A percentile compares a stretch with the other conserved stretches of the same genome.
phyloP scores from a whole-genome alignment of 1,140 invertebrate genomes.

The Panagrolaimus sp. region DNA sequence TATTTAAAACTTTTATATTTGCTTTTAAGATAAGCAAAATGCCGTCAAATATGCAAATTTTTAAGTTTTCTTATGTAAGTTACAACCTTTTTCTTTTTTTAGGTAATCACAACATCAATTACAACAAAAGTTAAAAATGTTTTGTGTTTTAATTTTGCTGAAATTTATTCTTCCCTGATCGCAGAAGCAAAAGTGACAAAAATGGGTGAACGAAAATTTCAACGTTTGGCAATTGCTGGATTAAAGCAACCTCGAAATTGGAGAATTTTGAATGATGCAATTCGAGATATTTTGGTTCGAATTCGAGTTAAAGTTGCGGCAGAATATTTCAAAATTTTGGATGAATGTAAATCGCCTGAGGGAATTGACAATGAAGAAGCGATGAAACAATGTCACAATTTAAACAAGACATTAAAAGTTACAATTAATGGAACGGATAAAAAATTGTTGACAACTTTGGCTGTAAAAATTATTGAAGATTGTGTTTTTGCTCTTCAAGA shows the following conservation, averaged over 20 bases:
- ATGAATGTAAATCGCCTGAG: not conserved
- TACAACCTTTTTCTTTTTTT: too few relatives aligned
- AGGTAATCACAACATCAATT: not conserved
- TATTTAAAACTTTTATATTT: too few relatives aligned
- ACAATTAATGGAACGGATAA: not conserved
- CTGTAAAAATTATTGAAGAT: not conserved
- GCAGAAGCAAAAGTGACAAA: too few relatives aligned
- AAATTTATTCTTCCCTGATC: too few relatives aligned
- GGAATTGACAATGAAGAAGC: not conserved
- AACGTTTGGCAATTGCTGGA: not conserved
- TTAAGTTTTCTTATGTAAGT: too few relatives aligned
- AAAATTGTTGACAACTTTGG: not conserved
- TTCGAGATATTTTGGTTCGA: not conserved
- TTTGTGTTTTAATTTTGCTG: too few relatives aligned
- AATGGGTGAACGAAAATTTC: not conserved
- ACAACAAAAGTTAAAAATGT: not conserved
- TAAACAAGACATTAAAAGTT: not conserved
- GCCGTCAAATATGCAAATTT: too few relatives aligned
- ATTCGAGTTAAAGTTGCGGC: not conserved
- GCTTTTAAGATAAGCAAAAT: too few relatives aligned
- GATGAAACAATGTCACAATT: not conserved
- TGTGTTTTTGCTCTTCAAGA: not conserved
- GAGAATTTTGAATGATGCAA: constrained; percentile 6
- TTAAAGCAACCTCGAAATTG: not conserved
- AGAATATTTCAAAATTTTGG: not conserved